Percentiles rank a stretch among this genome's conserved stretches.
phyloP scores from a whole-genome alignment of 2,888 invertebrate species.

The Drosophila imparisetae region DNA sequence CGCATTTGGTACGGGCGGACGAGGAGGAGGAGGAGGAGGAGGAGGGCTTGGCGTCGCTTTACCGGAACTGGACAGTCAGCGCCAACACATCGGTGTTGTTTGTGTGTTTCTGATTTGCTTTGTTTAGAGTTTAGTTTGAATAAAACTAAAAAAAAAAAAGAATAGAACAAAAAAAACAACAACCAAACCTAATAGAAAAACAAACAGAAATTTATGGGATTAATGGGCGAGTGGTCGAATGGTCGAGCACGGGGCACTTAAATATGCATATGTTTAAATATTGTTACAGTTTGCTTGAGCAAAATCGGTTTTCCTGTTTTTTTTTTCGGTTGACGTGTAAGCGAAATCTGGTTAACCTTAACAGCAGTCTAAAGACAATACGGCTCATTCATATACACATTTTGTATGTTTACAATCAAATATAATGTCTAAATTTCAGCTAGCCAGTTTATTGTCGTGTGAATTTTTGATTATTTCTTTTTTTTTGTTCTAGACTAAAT shows the following conservation, averaged over 20 bases:
- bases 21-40: slow-evolving; percentile 15
- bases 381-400: slow-evolving; percentile 60
- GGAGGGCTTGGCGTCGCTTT: slow-evolving; percentile 29
- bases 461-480: slow-evolving; percentile 51
- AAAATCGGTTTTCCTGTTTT: slow-evolving; percentile 55
- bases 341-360: slow-evolving; percentile 72
- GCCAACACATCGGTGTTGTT: slow-evolving; percentile 36
- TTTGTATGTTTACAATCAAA: slow-evolving; percentile 48
- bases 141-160: slow-evolving; percentile 11
- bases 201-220: slow-evolving; percentile 70
- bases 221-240: slow-evolving; percentile 45
- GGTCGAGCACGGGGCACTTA: slow-evolving; percentile 40
- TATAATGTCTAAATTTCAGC: slow-evolving; percentile 34
- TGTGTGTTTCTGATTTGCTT: slow-evolving; percentile 56
- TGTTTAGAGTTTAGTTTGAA: slow-evolving; percentile 40
- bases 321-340: slow-evolving; percentile 39
- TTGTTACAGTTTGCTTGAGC: slow-evolving; percentile 57
- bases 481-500: neutral
- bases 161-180: slow-evolving; percentile 19
- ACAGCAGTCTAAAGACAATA: slow-evolving; percentile 30
- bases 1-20: slow-evolving; percentile 17
- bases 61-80: slow-evolving; percentile 70
- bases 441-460: slow-evolving; percentile 56
- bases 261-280: slow-evolving; percentile 49
- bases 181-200: slow-evolving; percentile 19